Percentiles rank a stretch among this genome's conserved stretches.
These are phyloP conservation scores for Syngnathus scovelli DNA, from an alignment of 2,113 vertebrate species.

Conservation along the genomic window DNA sequence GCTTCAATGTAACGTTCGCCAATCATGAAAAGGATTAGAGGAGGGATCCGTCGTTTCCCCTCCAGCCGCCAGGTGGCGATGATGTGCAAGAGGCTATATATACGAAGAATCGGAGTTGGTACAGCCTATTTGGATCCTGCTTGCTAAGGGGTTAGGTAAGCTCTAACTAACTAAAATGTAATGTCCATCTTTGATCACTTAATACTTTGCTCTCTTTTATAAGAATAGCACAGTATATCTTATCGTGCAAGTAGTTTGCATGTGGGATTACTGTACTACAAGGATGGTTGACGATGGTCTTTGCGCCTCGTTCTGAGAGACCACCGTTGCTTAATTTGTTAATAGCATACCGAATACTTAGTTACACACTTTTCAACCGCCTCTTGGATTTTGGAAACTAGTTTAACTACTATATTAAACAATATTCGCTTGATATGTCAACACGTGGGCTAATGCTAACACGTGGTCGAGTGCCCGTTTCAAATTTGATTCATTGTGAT, in stretches of 20 bases:
- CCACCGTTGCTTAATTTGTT: background rate
- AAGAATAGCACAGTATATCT: background rate
- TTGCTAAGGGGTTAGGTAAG: no score
- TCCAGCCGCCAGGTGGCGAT: conserved; percentile 1
- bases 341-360: background rate
- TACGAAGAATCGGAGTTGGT: background rate
- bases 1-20: conserved; percentile 11
- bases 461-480: background rate
- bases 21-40: conserved; percentile 20
- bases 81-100: background rate
- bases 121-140: background rate
- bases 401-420: background rate
- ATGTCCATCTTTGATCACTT: no score
- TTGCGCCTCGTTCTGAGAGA: background rate
- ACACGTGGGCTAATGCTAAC: background rate
- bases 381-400: background rate
- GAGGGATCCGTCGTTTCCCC: background rate
- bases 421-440: background rate
- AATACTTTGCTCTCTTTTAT: background rate
- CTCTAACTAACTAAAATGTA: background rate
- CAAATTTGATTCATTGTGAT: background rate
- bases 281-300: background rate
- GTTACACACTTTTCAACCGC: background rate
- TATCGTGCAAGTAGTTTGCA: background rate
- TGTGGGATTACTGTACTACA: background rate